Conservation (phyloP, 2,113 vertebrate species). For the Baryphthengus martii region DNA sequence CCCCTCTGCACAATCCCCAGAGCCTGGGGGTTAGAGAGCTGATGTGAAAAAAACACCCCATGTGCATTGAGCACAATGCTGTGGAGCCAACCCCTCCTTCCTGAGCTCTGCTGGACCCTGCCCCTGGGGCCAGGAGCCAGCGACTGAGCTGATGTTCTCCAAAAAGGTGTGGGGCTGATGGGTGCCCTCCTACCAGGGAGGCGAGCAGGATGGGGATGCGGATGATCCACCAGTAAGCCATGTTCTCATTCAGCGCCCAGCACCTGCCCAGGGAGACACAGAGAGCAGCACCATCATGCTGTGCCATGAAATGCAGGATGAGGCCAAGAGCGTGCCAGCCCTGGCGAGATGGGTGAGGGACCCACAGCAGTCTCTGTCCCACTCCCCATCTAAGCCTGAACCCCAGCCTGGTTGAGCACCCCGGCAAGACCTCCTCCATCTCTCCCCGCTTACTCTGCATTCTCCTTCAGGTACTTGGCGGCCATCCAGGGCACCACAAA, state of each 20-base stretch:
- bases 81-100: neutral
- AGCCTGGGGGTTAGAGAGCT: neutral
- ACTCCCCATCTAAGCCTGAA: rapidly evolving
- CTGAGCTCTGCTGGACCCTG: neutral
- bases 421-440: rapidly evolving
- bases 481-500: slow-evolving; percentile 81
- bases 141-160: neutral
- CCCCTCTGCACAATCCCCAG: too few relatives aligned
- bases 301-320: neutral
- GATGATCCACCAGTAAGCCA: slow-evolving; percentile 88
- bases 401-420: neutral
- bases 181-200: slow-evolving; percentile 69
- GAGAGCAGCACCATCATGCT: neutral
- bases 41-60: neutral
- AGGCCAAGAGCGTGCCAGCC: neutral
- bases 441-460: slow-evolving; percentile 75
- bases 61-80: neutral
- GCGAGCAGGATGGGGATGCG: slow-evolving; percentile 81
- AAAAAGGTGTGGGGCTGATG: rapidly evolving
- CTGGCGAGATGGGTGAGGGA: neutral
- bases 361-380: neutral
- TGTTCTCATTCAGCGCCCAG: slow-evolving; percentile 83
- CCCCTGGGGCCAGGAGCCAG: neutral
- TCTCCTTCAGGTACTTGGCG: slow-evolving; percentile 80
- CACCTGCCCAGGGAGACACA: slow-evolving; percentile 60